Evolutionary conservation across 2,888 invertebrate genomes (phyloP), one percentile per base, ranked within the genome.

Genomic region (Lissocephala sabroskyi): DNA sequence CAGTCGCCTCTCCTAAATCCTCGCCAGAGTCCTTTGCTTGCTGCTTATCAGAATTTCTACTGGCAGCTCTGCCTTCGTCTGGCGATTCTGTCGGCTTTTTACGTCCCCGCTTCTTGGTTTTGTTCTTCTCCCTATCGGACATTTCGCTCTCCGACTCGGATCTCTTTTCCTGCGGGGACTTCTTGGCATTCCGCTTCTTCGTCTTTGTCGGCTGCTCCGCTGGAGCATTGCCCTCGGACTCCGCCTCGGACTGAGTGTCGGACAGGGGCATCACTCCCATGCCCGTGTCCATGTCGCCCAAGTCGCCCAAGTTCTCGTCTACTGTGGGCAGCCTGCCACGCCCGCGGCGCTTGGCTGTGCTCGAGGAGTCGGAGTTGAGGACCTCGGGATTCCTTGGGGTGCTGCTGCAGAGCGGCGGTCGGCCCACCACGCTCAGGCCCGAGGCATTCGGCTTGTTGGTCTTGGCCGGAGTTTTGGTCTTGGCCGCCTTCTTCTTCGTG

Each of bases 321-420:
- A n/a, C n/a, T n/a, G n/a, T n/a, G n/a, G n/a, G n/a, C n/a, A n/a
- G n/a, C n/a, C n/a, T n/a, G n/a, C n/a, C n/a, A 2, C 2, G 7
- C 1, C 33, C 28, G 5, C 37, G 18, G 10, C 36, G 39, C 13
- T 35, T 35, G 16, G 6, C 7, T 3, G 30, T 18, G 17, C 36
- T 39, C 10, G 19, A 3, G n/a, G 19, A 11, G 3, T 11, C 4
- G 2, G 11, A 13, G 3, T 5, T 13, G 6, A 13, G 30, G 11
- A 32, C 1, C 2, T 9, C 35, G 5, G 35, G 16, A 4, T 14
- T 4, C 23, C 40, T 43, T 45, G 9, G 60, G 2, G 65, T 60
- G 26, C 65, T 64, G 32, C 41, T 56, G 5, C 18, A 51, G 1
- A 57, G 6, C 1, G 65, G 61, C 2, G 37, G 37, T 16, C 41